These are phyloP conservation scores for Tangara arthus DNA, from an alignment of 2,797 vertebrate species.

Conservation along the genomic window DNA sequence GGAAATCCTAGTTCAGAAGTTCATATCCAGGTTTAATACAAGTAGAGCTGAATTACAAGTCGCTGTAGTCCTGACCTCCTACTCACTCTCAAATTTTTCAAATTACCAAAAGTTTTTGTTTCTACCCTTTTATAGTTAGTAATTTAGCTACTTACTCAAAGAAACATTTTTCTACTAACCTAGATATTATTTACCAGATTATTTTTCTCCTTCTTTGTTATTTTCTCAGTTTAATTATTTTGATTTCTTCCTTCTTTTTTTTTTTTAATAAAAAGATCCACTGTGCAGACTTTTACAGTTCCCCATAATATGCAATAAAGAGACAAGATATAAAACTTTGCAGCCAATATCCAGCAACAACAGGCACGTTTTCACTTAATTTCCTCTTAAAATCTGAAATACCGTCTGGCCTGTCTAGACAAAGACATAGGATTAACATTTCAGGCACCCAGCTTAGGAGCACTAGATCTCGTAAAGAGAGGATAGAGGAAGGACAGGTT, in stretches of 20 bases:
- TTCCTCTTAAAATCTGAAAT: background rate
- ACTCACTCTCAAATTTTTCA: conserved; percentile 52
- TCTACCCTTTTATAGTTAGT: conserved; percentile 48
- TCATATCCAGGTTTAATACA: background rate
- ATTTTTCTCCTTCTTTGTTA: background rate
- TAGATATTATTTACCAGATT: conserved; percentile 24
- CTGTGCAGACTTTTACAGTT: background rate
- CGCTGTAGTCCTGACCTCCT: conserved; percentile 45
- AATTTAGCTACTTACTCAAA: conserved; percentile 59
- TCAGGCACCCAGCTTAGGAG: background rate
- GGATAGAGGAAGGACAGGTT: background rate
- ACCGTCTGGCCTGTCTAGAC: background rate
- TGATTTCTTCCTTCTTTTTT: background rate
- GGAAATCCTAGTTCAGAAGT: conserved; percentile 29
- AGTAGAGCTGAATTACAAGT: conserved; percentile 35
- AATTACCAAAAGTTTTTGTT: conserved; percentile 44
- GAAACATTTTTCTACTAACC: conserved; percentile 38
- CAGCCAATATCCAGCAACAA: background rate
- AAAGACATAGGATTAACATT: background rate
- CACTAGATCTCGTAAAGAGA: background rate
- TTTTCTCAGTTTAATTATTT: conserved; percentile 47
- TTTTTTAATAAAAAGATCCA: background rate
- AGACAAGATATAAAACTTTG: background rate
- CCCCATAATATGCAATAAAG: background rate
- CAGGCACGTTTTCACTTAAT: background rate